A percentile compares a stretch with the other conserved stretches of the same genome.
These are phyloP conservation scores for Thyatira batis DNA, from an alignment of 2,888 invertebrate species.

Conservation along the genomic window DNA sequence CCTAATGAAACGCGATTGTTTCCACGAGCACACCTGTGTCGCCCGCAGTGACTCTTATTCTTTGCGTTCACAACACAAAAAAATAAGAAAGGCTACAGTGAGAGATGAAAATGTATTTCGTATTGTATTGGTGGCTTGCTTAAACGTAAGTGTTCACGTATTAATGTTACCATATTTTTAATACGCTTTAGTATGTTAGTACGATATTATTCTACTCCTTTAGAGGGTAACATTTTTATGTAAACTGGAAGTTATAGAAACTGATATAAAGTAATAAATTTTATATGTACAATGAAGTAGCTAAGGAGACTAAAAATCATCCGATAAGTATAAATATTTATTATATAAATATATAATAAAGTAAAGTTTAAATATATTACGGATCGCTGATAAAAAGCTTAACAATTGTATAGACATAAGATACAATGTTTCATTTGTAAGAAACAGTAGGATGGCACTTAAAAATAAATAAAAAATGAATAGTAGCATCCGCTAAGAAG, in stretches of 20 bases:
- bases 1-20: slow-evolving; percentile 49
- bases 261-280: no score
- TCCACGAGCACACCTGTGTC: slow-evolving; percentile 42
- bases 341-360: no score
- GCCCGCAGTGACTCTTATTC: slow-evolving; percentile 25
- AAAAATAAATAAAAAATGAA: not conserved
- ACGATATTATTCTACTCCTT: not conserved
- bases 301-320: no score
- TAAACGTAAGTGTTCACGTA: not conserved
- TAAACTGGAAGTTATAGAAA: no score
- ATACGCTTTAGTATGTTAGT: not conserved
- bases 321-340: no score
- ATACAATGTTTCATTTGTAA: not conserved
- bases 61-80: slow-evolving; percentile 22
- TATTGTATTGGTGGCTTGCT: slow-evolving; percentile 1
- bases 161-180: not conserved
- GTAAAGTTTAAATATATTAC: no score
- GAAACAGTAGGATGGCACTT: not conserved
- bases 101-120: slow-evolving; percentile 39
- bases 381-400: not conserved
- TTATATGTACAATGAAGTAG: no score
- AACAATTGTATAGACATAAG: not conserved
- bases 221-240: no score
- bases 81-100: slow-evolving; percentile 27
- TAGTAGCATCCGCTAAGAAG: not conserved